These are phyloP conservation scores for Iphiclides podalirius DNA, from an alignment of 2,888 invertebrate genomes.

Conservation along the genomic window DNA sequence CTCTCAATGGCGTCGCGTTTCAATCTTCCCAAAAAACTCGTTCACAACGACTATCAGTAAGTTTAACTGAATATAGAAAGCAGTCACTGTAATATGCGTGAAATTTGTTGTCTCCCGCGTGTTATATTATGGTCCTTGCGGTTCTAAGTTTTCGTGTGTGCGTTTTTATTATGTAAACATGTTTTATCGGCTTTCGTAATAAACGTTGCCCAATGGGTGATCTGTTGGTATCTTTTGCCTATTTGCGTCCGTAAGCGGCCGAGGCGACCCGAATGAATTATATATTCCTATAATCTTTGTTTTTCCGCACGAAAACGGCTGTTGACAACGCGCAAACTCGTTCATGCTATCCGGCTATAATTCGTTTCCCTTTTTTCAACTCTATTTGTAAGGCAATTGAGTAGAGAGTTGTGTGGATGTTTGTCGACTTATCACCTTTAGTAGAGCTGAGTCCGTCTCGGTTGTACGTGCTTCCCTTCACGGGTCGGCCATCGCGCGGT, in stretches of 20 bases:
- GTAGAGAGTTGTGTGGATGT: background rate
- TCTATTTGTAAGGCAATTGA: background rate
- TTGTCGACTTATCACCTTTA: background rate
- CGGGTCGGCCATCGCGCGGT: constrained; percentile 28
- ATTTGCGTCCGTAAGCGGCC: background rate
- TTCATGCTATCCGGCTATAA: background rate
- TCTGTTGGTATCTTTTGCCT: too few relatives aligned
- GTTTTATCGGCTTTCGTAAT: too few relatives aligned
- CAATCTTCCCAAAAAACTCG: too few relatives aligned
- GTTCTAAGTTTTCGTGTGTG: too few relatives aligned
- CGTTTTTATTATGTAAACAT: too few relatives aligned
- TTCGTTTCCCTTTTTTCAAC: background rate
- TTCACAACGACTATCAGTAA: too few relatives aligned
- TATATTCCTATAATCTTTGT: background rate
- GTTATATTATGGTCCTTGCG: too few relatives aligned
- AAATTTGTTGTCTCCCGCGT: too few relatives aligned
- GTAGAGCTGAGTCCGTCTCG: background rate
- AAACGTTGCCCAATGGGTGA: too few relatives aligned
- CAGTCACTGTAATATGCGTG: too few relatives aligned
- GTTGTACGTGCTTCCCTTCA: constrained; percentile 40
- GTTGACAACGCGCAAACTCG: background rate
- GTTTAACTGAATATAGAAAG: too few relatives aligned
- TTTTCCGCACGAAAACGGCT: background rate
- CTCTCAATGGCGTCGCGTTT: too few relatives aligned
- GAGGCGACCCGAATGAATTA: background rate